phyloP scores from a whole-genome alignment of 2,113 vertebrate species.

The Nasalis larvatus region DNA sequence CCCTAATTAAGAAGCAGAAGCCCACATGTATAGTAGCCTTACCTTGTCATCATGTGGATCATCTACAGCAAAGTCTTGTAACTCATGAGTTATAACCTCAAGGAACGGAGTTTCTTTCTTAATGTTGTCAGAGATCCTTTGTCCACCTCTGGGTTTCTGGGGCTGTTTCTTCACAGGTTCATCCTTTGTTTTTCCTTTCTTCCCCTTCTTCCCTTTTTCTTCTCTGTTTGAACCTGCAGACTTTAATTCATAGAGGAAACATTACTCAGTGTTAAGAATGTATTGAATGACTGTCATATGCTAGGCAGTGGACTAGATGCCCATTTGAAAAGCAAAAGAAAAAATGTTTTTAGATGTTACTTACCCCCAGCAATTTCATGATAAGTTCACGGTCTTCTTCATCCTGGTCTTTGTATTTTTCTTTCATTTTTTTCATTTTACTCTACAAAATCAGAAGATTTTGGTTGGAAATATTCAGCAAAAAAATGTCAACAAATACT shows the following conservation, averaged over 20 bases:
- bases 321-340: neutral
- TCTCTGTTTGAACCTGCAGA: slow-evolving; percentile 93
- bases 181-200: slow-evolving; percentile 86
- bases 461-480: slow-evolving; percentile 29
- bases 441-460: slow-evolving; percentile 85
- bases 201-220: slow-evolving; percentile 94
- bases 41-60: slow-evolving; percentile 92
- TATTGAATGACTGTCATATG: neutral
- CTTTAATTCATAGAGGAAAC: slow-evolving; percentile 77
- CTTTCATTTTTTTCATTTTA: slow-evolving; percentile 99
- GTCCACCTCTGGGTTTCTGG: slow-evolving; percentile 84
- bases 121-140: slow-evolving; percentile 30
- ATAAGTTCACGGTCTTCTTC: slow-evolving; percentile 97
- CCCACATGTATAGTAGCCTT: neutral
- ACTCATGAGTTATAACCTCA: slow-evolving; percentile 73
- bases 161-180: slow-evolving; percentile 84
- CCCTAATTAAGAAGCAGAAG: neutral
- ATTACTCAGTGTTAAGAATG: neutral
- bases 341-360: slow-evolving; percentile 43
- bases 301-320: neutral
- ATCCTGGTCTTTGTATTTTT: slow-evolving; percentile 99
- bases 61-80: slow-evolving; percentile 80
- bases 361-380: slow-evolving; percentile 97
- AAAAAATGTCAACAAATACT: neutral
- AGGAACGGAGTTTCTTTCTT: slow-evolving; percentile 64